Evolutionary conservation across 2,113 vertebrate genomes (phyloP).

Genomic region (Garra rufa): DNA sequence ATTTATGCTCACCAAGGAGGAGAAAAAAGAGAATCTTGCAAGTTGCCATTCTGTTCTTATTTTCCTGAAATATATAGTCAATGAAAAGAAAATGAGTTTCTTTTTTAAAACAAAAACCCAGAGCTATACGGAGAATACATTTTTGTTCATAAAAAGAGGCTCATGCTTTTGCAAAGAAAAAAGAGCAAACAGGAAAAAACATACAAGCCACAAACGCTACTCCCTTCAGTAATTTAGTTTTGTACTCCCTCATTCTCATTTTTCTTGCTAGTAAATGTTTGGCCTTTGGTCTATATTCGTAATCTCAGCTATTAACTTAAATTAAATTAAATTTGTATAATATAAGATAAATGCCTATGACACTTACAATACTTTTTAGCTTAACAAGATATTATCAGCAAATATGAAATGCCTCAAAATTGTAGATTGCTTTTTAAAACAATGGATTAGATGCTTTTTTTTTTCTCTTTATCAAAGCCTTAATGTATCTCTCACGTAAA

Average conservation of each 20-base stretch:
- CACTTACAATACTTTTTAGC: not conserved
- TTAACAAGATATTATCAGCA: not conserved
- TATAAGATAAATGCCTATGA: not conserved
- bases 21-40: not conserved
- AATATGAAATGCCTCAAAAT: not conserved
- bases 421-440: not conserved
- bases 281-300: not conserved
- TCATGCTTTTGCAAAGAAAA: not conserved
- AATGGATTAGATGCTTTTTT: not conserved
- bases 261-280: not conserved
- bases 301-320: not conserved
- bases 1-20: constrained; percentile 9
- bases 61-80: not conserved
- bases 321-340: not conserved
- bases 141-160: not conserved
- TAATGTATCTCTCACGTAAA: not conserved
- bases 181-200: not conserved
- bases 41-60: not conserved
- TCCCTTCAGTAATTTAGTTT: not conserved
- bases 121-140: fast-evolving
- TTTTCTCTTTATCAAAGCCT: not conserved
- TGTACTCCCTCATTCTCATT: not conserved
- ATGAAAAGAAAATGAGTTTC: not conserved
- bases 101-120: not conserved
- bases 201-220: not conserved